phyloP scores from a whole-genome alignment of 2,888 invertebrate genomes.

The Chrysolina haemoptera region DNA sequence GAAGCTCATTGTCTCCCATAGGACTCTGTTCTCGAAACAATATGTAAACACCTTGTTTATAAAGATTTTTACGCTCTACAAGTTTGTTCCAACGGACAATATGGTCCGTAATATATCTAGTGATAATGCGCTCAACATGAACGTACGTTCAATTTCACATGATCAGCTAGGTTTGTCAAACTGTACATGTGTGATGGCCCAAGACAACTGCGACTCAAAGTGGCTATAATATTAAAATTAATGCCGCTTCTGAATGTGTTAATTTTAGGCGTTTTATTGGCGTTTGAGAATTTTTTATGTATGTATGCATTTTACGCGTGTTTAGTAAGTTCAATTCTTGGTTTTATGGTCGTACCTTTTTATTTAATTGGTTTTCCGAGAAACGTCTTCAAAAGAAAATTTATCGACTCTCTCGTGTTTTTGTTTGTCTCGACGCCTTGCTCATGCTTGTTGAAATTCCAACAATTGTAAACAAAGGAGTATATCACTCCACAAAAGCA shows the following conservation, averaged over 20 bases:
- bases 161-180: no score
- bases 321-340: conserved; percentile 32
- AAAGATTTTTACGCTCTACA: no score
- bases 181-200: conserved; percentile 25
- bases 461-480: conserved; percentile 29
- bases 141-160: no score
- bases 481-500: conserved; percentile 7
- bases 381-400: conserved; percentile 33
- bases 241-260: conserved; percentile 39
- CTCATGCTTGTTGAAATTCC: conserved; percentile 25
- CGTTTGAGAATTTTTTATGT: conserved; percentile 39
- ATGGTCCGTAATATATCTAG: no score
- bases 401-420: conserved; percentile 41
- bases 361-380: conserved; percentile 42
- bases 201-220: conserved; percentile 43
- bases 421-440: conserved; percentile 24
- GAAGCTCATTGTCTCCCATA: no score
- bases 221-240: conserved; percentile 41
- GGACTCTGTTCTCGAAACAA: no score
- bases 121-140: no score
- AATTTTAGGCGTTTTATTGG: conserved; percentile 46
- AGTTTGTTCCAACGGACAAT: no score
- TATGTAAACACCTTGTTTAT: no score
- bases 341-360: conserved; percentile 46
- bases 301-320: conserved; percentile 23